Conservation (phyloP, 1,140 invertebrate species). For the Drosophila busckii region DNA sequence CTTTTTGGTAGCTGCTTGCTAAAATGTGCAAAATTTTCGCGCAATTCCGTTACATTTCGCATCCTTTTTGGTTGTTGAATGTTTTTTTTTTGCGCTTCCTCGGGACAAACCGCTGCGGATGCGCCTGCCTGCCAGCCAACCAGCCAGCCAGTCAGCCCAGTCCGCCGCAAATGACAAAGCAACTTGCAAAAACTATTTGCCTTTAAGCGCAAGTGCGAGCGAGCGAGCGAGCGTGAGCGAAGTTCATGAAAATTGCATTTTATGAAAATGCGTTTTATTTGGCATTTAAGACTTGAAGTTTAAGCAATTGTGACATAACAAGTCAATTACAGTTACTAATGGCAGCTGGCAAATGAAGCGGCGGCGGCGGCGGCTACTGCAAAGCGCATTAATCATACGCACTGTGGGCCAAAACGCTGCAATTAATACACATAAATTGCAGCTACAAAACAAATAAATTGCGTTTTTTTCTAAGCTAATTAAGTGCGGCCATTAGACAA, state of each 20-base stretch:
- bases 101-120: conserved; percentile 66
- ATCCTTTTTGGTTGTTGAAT: conserved; percentile 61
- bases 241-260: conserved; percentile 53
- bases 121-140: conserved; percentile 25
- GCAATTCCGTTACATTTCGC: conserved; percentile 69
- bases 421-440: conserved; percentile 30
- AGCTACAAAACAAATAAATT: conserved; percentile 57
- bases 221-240: background rate
- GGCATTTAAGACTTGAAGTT: conserved; percentile 20
- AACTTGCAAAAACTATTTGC: conserved; percentile 42
- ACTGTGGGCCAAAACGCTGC: conserved; percentile 1
- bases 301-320: conserved; percentile 23
- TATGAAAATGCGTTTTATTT: conserved; percentile 30
- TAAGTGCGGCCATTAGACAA: conserved; percentile 45
- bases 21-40: conserved; percentile 68
- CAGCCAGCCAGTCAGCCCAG: conserved; percentile 1
- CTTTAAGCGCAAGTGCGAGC: conserved; percentile 16
- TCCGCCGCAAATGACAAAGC: conserved; percentile 50
- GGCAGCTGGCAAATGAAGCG: conserved; percentile 11
- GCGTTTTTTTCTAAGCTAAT: conserved; percentile 55
- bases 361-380: background rate
- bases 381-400: conserved; percentile 35
- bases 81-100: conserved; percentile 58
- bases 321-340: conserved; percentile 37
- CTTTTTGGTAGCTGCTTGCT: conserved; percentile 17